Base-by-base conservation (phyloP, 2,888 invertebrate genomes). In the Scrobipalpa costella region DNA sequence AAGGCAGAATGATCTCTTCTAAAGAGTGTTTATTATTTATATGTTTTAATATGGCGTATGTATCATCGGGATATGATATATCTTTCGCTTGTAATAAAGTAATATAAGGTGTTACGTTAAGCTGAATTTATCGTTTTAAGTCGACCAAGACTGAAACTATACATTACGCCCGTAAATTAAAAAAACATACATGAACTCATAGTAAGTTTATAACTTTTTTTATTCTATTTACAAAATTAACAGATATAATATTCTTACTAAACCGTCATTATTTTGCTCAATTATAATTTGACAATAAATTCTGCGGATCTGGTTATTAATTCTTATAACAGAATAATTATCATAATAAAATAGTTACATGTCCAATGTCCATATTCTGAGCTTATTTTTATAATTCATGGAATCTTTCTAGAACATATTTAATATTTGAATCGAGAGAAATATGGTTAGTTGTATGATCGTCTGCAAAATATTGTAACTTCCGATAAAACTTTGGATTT, bases 81-180 rank as follows among this genome's bases (percentile, higher is more conserved):
- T 21, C 19, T 64, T 57, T 60, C 47, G 60, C 61, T 57, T 62
- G 57, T 62, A 62, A 62, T 44, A 57, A 55, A 38, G 21, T 44
- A 62, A 34, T 57, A 55, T 62, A 44, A 55, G 55, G 52, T 55
- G 38, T 55, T 21, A 57, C 27, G 66, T 67, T 68, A 65, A 61
- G 61, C 68, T 68, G 66, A 61, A 60, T 19, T 55, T 47, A 60
- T 33, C 47, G 60, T 73, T 72, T 74, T 75, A 74, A 72, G 73
- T 78, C 73, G 76, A 73, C 68, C 73, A 74, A 80, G 82, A 83
- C 82, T 83, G 81, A 80, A 67, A 73, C 72, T 74, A 61, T 68
- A 52, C 52, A 65, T 60, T 60, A 64, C 68, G 72, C 72, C 75
- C 36, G 8, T 40, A 50, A 50, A 21, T 2, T 17, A 49, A 17